These are phyloP conservation scores for Geococcyx californianus DNA, from an alignment of 2,113 vertebrate genomes.

Conservation along the genomic window DNA sequence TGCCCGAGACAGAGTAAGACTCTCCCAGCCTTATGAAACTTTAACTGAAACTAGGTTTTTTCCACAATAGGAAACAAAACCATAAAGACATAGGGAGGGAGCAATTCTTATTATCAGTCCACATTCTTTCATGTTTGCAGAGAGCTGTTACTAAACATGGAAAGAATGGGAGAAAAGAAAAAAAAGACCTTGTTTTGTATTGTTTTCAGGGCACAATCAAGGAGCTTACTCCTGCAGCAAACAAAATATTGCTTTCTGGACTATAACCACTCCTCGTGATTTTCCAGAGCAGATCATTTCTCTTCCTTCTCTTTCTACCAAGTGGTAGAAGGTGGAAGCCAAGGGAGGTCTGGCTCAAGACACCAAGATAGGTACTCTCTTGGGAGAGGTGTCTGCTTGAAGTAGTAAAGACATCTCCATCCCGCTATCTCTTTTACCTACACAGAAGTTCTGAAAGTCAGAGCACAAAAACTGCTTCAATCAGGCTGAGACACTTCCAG, in stretches of 20 bases:
- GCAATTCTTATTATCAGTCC: not conserved
- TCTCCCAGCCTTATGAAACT: not conserved
- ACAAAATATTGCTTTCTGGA: not conserved
- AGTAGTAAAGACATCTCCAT: not conserved
- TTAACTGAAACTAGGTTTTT: not conserved
- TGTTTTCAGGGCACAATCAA: not conserved
- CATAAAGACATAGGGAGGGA: accelerated
- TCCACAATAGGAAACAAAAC: not conserved
- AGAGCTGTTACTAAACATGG: not conserved
- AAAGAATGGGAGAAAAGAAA: accelerated
- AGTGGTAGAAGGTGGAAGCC: not conserved
- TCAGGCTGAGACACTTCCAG: not conserved
- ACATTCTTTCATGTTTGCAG: not conserved
- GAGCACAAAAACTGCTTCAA: not conserved
- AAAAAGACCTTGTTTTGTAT: not conserved
- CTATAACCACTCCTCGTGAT: not conserved
- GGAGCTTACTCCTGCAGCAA: not conserved
- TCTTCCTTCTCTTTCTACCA: not conserved
- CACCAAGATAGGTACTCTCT: not conserved
- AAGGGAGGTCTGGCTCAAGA: not conserved
- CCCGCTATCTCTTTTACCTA: not conserved
- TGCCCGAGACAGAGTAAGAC: not conserved
- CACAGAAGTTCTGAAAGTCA: not conserved
- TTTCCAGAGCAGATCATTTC: not conserved
- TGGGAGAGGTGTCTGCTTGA: not conserved